Percentiles rank a stretch among this genome's conserved stretches.
These are phyloP conservation scores for Heterochromis multidens DNA, from an alignment of 2,113 vertebrate species.

Conservation along the genomic window DNA sequence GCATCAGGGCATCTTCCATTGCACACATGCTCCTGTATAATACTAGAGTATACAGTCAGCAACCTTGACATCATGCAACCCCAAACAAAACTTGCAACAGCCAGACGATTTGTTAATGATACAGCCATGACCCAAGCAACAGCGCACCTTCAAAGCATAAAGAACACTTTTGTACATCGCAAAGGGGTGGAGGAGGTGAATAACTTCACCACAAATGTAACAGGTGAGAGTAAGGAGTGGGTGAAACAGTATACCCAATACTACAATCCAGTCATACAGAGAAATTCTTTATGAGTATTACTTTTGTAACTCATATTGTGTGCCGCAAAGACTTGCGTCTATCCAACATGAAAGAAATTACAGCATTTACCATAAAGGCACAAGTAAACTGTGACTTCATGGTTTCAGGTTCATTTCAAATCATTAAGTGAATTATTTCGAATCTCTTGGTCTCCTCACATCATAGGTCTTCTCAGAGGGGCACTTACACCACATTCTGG, in stretches of 20 bases:
- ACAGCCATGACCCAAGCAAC: constrained; percentile 2
- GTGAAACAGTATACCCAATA: background rate
- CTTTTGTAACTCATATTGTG: background rate
- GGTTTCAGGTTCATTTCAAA: constrained; percentile 16
- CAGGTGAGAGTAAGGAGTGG: background rate
- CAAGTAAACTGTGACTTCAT: constrained; percentile 27
- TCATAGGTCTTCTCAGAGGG: constrained; percentile 86
- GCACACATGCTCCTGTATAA: constrained; percentile 7
- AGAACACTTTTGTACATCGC: background rate
- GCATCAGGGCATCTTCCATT: constrained; percentile 44
- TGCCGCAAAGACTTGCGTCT: background rate
- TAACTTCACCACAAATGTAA: background rate
- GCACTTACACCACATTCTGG: constrained; percentile 89
- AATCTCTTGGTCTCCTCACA: background rate
- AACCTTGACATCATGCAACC: constrained; percentile 17
- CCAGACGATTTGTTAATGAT: constrained; percentile 17
- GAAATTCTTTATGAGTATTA: background rate
- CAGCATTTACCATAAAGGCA: constrained; percentile 39
- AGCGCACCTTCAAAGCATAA: background rate
- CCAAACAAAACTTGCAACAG: constrained; percentile 5
- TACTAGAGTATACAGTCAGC: constrained; percentile 9
- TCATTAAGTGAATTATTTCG: background rate
- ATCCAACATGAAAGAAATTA: constrained; percentile 2
- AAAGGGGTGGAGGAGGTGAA: background rate
- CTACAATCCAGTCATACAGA: constrained; percentile 31